Conservation (phyloP, 2,888 invertebrate species). For the Mycalesis mineus region DNA sequence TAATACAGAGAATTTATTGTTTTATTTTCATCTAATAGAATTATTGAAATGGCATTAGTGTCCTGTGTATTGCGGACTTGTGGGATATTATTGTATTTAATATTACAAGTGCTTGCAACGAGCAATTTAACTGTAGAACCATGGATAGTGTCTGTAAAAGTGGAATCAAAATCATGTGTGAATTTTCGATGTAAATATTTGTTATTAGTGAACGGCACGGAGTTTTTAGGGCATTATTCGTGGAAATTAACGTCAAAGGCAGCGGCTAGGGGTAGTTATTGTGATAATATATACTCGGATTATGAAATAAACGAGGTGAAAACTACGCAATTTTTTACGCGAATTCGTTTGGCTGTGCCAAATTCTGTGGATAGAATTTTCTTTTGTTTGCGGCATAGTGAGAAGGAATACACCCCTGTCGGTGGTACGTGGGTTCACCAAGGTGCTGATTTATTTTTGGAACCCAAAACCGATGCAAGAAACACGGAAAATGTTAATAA, state of each 20-base stretch:
- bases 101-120: slow-evolving; percentile 44
- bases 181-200: slow-evolving; percentile 67
- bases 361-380: slow-evolving; percentile 46
- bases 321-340: slow-evolving; percentile 48
- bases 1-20: slow-evolving; percentile 40
- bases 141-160: slow-evolving; percentile 37
- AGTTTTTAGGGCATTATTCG: slow-evolving; percentile 63
- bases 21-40: slow-evolving; percentile 46
- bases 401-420: slow-evolving; percentile 45
- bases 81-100: slow-evolving; percentile 58
- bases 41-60: slow-evolving; percentile 57
- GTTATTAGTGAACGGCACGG: slow-evolving; percentile 59
- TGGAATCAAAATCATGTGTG: slow-evolving; percentile 36
- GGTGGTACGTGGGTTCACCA: slow-evolving; percentile 73
- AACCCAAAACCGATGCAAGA: slow-evolving; percentile 41
- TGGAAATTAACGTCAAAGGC: slow-evolving; percentile 61
- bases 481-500: background rate
- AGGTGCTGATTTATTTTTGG: slow-evolving; percentile 63
- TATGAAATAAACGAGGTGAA: slow-evolving; percentile 60
- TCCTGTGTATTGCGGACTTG: slow-evolving; percentile 68
- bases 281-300: slow-evolving; percentile 57
- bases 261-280: slow-evolving; percentile 49
- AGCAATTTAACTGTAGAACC: slow-evolving; percentile 27
- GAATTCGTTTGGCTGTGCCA: slow-evolving; percentile 52
- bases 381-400: slow-evolving; percentile 55